These are phyloP conservation scores for Machimus atricapillus DNA, from an alignment of 2,888 invertebrate genomes.

Conservation along the genomic window DNA sequence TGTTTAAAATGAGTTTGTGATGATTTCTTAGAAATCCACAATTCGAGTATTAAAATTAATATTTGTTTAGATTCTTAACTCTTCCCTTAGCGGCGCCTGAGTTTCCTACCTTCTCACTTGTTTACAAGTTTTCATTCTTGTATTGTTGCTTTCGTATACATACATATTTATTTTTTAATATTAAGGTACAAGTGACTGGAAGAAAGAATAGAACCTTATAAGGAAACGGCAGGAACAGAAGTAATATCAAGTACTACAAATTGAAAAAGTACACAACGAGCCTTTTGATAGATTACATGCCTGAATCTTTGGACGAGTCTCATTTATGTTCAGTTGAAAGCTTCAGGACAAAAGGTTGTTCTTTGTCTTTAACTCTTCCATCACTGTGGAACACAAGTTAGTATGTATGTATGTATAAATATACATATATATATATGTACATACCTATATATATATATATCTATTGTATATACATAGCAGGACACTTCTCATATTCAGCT, in stretches of 20 bases:
- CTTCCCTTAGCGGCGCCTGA: neutral
- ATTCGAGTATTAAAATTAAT: neutral
- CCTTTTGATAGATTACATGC: slow-evolving; percentile 45
- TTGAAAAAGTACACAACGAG: slow-evolving; percentile 41
- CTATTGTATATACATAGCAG: neutral
- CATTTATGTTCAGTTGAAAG: slow-evolving; percentile 40
- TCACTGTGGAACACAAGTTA: neutral
- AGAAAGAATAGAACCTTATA: slow-evolving; percentile 15
- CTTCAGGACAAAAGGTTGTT: slow-evolving; percentile 34
- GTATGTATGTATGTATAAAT: neutral
- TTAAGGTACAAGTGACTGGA: slow-evolving; percentile 4
- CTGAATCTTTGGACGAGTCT: slow-evolving; percentile 41
- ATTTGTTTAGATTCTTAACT: slow-evolving; percentile 6
- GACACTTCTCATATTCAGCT: neutral
- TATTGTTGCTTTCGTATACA: neutral
- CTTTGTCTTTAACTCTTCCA: slow-evolving; percentile 35
- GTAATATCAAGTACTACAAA: slow-evolving; percentile 33
- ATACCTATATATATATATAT: neutral
- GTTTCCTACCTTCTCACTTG: neutral
- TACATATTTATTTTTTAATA: neutral
- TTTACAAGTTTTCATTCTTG: neutral
- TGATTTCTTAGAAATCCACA: neutral
- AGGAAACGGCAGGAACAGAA: slow-evolving; percentile 18
- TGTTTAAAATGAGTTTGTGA: slow-evolving; percentile 20
- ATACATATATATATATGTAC: neutral